Conservation (phyloP, 2,113 vertebrate genomes). For the Ivindomyrus marchei region DNA sequence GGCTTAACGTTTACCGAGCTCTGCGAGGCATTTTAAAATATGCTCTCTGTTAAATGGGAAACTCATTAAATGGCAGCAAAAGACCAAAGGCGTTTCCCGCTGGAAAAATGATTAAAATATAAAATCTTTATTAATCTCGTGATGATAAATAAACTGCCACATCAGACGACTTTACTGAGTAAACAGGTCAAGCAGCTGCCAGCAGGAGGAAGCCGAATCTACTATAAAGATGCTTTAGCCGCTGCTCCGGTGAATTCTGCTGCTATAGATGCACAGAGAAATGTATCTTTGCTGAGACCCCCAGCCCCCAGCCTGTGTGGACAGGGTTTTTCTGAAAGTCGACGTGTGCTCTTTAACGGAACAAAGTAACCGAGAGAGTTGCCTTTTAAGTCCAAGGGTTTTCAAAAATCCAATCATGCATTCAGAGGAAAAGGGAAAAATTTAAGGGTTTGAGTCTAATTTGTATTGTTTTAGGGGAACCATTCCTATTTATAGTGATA, state of each 20-base stretch:
- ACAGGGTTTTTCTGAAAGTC: neutral
- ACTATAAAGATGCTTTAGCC: neutral
- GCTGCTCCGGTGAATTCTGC: neutral
- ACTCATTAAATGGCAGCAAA: neutral
- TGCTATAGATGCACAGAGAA: neutral
- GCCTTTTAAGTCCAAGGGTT: neutral
- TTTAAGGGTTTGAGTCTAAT: neutral
- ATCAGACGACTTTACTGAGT: neutral
- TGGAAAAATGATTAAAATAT: neutral
- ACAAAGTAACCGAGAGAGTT: neutral
- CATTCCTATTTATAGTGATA: neutral
- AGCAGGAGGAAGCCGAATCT: neutral
- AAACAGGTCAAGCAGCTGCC: neutral
- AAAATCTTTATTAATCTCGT: conserved; percentile 3
- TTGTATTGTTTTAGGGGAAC: neutral
- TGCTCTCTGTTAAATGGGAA: conserved; percentile 3
- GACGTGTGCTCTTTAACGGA: neutral
- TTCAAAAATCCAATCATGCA: neutral
- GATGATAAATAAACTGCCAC: neutral
- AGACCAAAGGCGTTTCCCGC: neutral
- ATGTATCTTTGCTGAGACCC: neutral
- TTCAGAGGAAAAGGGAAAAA: neutral
- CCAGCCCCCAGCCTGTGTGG: neutral
- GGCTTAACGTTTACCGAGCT: neutral
- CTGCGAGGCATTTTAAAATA: conserved; percentile 1